Evolutionary conservation across 2,113 vertebrate genomes (phyloP), one percentile per base, ranked within the genome.

Genomic region (Megaceryle maxima): DNA sequence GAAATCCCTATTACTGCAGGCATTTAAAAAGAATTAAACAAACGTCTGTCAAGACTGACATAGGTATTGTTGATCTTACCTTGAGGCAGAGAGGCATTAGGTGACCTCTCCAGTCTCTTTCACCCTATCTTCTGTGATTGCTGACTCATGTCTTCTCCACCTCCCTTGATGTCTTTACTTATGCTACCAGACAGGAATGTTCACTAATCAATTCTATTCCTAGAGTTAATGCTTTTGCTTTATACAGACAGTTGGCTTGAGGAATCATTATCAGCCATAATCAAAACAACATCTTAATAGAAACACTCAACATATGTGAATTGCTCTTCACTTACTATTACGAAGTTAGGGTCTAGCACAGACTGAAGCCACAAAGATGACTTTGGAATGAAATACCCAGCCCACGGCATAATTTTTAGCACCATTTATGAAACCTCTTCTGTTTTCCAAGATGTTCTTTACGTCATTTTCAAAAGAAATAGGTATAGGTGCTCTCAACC

Each of bases 271-370:
- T 55, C 85, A 90, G 63, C 28, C 39, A 68, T 59, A 92, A 86
- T 85, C 87, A 94, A 93, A 96, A 96, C 55, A 91, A 88, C 77
- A 77, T 67, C 66, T 48, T 93, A 90, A 83, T 69, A 95, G 89
- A 96, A 89, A 24, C 90, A 59, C 67, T 79, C 67, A 85, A 5
- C 81, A 67, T 76, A 73, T 39, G 59, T 41, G 82, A 93, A 73
- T 94, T 81, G 44, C 67, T 91, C 69, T 46, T 84, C 70, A 33
- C 43, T 93, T n/a, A 6, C 68, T 92, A 18, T 12, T 22, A 1
- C 10, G 51, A 44, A 79, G 26, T 37, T 76, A 81, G 74, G 66
- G 11, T 44, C 25, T 16, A 79, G 66, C 28, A 56, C 9, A 37
- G 73, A 12, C 25, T 73, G 66, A 10, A 89, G 74, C 39, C 55